A percentile compares a stretch with the other conserved stretches of the same genome.
Evolutionary conservation across 2,888 invertebrate genomes (phyloP).

Genomic region (Trachelus tabidus): DNA sequence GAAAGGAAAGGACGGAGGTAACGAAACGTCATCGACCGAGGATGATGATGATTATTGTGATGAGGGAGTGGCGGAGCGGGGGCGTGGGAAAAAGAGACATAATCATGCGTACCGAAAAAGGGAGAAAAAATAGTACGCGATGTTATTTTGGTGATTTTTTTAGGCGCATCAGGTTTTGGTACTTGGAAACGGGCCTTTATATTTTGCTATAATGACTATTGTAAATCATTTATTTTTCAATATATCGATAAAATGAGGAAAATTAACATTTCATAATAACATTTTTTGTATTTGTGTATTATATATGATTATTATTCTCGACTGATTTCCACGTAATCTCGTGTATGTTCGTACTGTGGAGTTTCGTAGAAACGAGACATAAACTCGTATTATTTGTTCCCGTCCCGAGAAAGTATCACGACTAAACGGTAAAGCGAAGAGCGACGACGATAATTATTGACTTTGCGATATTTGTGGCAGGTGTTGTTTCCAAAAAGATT

Average conservation of each 20-base stretch:
- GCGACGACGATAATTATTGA: background rate
- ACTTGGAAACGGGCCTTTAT: background rate
- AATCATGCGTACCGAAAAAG: background rate
- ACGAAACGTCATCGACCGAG: background rate
- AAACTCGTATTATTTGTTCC: background rate
- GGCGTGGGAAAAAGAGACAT: too few species aligned
- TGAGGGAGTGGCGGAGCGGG: background rate
- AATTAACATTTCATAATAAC: background rate
- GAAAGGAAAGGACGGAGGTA: background rate
- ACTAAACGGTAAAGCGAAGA: background rate
- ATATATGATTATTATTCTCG: background rate
- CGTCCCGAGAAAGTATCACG: background rate
- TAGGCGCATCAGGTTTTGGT: background rate
- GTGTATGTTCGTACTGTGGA: background rate
- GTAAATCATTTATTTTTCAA: background rate
- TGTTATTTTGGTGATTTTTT: background rate
- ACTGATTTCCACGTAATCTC: background rate
- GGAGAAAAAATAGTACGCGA: background rate
- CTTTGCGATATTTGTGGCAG: background rate
- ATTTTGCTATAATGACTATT: background rate
- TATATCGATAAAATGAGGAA: background rate
- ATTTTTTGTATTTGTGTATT: background rate
- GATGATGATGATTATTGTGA: background rate
- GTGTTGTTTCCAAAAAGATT: background rate
- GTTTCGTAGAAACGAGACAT: background rate